These are phyloP conservation scores for Bombus sylvicola DNA, from an alignment of 1,140 invertebrate genomes.

Conservation along the genomic window DNA sequence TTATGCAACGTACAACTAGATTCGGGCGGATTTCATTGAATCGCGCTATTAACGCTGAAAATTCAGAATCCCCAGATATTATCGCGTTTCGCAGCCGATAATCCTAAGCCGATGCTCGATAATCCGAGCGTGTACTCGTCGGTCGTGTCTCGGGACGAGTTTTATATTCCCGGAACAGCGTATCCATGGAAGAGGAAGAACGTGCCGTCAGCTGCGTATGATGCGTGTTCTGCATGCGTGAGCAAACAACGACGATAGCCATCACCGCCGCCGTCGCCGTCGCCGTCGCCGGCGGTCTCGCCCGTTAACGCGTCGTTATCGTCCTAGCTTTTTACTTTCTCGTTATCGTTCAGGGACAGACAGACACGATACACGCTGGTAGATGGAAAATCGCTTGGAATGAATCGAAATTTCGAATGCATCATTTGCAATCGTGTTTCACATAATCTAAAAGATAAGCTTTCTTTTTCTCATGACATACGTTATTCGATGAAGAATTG, in stretches of 20 bases:
- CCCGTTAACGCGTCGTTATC: constrained; percentile 64
- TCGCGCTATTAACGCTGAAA: neutral
- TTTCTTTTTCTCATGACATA: too few relatives aligned
- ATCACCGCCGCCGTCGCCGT: neutral
- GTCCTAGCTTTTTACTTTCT: constrained; percentile 17
- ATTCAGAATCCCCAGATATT: neutral
- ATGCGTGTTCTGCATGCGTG: constrained; percentile 58
- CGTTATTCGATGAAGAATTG: too few relatives aligned
- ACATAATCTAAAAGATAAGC: neutral
- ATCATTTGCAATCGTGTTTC: neutral
- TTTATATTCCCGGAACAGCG: constrained; percentile 55
- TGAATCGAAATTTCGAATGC: neutral
- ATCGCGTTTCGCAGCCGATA: neutral
- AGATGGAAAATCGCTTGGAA: constrained; percentile 41
- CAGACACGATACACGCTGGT: neutral
- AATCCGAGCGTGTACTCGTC: constrained; percentile 27
- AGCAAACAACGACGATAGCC: constrained; percentile 21
- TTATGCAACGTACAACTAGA: neutral
- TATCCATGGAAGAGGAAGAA: constrained; percentile 42
- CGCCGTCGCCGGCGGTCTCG: constrained; percentile 23
- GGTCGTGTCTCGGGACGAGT: neutral
- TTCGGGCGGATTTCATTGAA: neutral
- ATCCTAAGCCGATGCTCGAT: constrained; percentile 39
- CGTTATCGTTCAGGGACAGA: constrained; percentile 40
- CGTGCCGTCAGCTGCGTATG: constrained; percentile 30